Evolutionary conservation across 2,888 invertebrate species (phyloP).

Genomic region (Sphaeridia pumilis): DNA sequence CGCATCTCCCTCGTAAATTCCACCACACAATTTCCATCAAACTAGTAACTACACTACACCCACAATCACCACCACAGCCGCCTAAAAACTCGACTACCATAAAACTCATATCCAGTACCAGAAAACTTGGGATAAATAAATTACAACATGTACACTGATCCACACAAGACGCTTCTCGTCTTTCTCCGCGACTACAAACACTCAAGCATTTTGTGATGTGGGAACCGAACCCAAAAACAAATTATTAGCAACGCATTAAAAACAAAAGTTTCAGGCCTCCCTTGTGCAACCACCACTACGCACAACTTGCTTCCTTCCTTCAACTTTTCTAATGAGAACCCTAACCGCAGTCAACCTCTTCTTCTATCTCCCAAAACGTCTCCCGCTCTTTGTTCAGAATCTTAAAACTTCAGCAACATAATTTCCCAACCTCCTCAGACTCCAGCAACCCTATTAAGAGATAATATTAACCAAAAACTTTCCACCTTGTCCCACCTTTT

Average conservation of each 20-base stretch:
- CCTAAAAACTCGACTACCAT: no score
- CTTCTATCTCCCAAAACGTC: background rate
- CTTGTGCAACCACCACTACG: background rate
- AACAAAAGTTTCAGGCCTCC: slow-evolving; percentile 1
- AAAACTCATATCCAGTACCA: no score
- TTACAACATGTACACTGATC: no score
- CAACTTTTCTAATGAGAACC: background rate
- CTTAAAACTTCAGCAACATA: no score
- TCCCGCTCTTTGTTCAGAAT: no score
- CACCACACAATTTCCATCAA: no score
- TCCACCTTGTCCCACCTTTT: background rate
- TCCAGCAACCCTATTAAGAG: background rate
- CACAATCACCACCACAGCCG: no score
- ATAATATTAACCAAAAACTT: background rate
- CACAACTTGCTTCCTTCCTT: background rate
- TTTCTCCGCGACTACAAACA: background rate
- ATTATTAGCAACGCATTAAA: slow-evolving; percentile 3
- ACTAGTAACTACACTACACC: no score
- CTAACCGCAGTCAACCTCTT: background rate
- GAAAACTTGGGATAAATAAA: slow-evolving; percentile 1
- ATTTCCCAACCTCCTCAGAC: no score
- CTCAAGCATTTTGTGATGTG: background rate
- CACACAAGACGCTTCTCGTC: no score
- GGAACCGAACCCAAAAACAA: background rate
- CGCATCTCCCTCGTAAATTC: no score